phyloP scores from a whole-genome alignment of 2,113 vertebrate species.

The Paradoxurus hermaphroditus region DNA sequence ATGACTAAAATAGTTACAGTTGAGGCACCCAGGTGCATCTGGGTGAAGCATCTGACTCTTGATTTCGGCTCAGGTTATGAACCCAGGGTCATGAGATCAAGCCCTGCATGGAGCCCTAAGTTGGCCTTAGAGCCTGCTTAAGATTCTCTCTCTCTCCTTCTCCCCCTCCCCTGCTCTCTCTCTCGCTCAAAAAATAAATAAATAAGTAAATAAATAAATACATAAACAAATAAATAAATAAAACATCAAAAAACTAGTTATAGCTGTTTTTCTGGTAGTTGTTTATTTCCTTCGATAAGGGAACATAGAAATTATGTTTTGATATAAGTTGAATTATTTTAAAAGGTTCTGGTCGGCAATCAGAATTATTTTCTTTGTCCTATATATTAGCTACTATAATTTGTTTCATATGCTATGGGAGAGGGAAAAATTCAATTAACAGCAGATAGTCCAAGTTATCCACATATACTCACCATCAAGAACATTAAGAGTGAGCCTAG shows the following conservation, averaged over 20 bases:
- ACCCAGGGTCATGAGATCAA: too few species aligned
- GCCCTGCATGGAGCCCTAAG: too few species aligned
- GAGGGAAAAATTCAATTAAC: not conserved
- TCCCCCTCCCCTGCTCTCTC: too few species aligned
- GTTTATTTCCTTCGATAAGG: not conserved
- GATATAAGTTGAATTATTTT: not conserved
- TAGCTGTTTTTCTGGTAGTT: not conserved
- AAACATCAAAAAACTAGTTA: not conserved
- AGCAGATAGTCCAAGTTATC: not conserved
- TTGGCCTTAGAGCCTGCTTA: too few species aligned
- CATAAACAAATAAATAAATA: too few species aligned
- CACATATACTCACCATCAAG: not conserved
- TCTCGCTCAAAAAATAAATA: too few species aligned
- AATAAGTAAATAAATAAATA: too few species aligned
- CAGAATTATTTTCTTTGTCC: conserved; percentile 2
- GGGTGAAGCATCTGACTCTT: too few species aligned
- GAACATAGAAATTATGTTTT: conserved; percentile 19
- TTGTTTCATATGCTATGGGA: not conserved
- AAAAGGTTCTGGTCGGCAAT: not conserved
- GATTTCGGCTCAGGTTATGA: too few species aligned
- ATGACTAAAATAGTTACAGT: not conserved
- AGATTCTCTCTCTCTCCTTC: too few species aligned
- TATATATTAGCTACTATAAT: not conserved
- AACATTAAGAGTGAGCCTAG: not conserved
- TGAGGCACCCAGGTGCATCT: too few species aligned